These are phyloP conservation scores for Hyposoter dolosus DNA, from an alignment of 2,888 invertebrate species.

Conservation along the genomic window DNA sequence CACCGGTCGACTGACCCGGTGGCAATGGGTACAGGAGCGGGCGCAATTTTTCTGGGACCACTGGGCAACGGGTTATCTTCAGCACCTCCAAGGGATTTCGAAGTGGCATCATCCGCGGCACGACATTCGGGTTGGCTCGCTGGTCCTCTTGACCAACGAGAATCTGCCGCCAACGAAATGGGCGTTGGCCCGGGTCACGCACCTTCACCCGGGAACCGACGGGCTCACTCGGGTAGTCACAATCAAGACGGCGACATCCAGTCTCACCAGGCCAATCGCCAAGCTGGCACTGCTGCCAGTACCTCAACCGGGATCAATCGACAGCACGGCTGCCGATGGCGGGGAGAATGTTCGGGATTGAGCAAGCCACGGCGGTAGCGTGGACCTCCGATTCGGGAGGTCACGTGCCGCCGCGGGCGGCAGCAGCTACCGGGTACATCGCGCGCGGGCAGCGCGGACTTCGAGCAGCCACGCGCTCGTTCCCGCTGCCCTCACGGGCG, in stretches of 20 bases:
- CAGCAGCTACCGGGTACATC: no score
- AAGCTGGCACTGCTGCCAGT: constrained; percentile 9
- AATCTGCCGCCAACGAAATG: background rate
- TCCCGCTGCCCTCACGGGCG: no score
- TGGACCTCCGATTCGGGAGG: no score
- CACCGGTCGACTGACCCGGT: no score
- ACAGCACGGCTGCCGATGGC: constrained; percentile 7
- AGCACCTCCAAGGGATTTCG: background rate
- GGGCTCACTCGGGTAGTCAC: constrained; percentile 7
- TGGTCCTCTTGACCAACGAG: constrained; percentile 40
- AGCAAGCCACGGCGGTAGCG: no score
- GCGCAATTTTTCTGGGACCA: constrained; percentile 9
- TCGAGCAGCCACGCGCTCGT: no score
- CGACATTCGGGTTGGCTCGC: background rate
- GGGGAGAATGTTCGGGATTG: constrained; percentile 15
- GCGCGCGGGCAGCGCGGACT: no score
- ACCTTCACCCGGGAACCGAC: background rate
- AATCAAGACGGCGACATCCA: constrained; percentile 6
- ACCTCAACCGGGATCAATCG: background rate
- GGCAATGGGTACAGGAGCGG: no score
- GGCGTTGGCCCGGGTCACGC: no score
- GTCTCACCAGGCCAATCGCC: background rate
- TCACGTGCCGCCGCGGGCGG: no score
- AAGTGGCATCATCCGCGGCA: constrained; percentile 18
- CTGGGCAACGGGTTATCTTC: background rate